A percentile compares a stretch with the other conserved stretches of the same genome.
Conservation (phyloP, 2,797 vertebrate genomes). For the Todus mexicanus region DNA sequence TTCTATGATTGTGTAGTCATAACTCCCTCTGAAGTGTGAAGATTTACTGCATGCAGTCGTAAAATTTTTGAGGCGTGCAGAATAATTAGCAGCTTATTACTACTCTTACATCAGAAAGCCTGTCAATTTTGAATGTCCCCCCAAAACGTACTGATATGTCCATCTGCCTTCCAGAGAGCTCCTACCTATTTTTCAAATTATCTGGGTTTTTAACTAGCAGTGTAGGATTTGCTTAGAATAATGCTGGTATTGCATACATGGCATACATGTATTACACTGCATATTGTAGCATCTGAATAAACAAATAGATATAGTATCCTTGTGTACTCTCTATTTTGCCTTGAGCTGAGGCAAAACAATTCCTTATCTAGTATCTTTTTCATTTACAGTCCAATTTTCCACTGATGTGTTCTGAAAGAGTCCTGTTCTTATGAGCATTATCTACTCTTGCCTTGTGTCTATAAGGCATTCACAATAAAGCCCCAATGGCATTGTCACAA, state of each 20-base stretch:
- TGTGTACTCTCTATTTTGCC: neutral
- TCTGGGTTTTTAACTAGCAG: neutral
- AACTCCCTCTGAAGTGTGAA: neutral
- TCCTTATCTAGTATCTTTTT: neutral
- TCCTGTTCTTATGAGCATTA: neutral
- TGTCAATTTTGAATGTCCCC: rapidly evolving
- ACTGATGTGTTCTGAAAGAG: neutral
- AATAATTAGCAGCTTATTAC: neutral
- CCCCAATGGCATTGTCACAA: neutral
- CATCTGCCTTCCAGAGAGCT: neutral
- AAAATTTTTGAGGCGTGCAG: neutral
- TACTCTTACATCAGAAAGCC: neutral
- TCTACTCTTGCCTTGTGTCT: neutral
- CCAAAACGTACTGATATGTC: neutral
- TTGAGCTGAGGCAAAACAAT: neutral
- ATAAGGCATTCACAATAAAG: neutral
- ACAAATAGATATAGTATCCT: neutral
- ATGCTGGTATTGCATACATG: neutral
- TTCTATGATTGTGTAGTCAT: neutral
- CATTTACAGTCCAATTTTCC: neutral
- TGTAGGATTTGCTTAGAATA: neutral
- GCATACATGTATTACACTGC: neutral
- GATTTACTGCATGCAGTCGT: neutral
- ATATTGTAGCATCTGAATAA: neutral
- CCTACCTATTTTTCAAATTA: neutral